A percentile compares a stretch with the other conserved stretches of the same genome.
These are phyloP conservation scores for Lathamus discolor DNA, from an alignment of 2,113 vertebrate genomes.

Conservation along the genomic window DNA sequence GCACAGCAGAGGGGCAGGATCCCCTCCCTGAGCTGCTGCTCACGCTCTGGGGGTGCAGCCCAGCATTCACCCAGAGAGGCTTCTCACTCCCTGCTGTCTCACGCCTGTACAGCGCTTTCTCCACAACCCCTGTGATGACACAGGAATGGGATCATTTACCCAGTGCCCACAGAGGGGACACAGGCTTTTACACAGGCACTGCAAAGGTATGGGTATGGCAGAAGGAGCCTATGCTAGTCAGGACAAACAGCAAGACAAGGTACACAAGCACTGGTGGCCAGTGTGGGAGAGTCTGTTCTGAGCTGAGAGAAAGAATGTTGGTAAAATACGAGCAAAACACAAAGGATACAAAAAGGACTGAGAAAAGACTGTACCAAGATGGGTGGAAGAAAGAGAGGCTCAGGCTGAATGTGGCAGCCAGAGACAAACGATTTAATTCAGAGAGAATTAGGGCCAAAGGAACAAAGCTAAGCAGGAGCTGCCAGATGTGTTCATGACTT, in stretches of 20 bases:
- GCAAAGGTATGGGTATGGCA: not conserved
- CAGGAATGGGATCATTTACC: not conserved
- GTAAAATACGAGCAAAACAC: not conserved
- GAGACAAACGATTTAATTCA: not conserved
- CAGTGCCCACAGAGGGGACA: not conserved
- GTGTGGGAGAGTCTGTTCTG: not conserved
- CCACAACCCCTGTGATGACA: not conserved
- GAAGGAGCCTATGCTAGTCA: not conserved
- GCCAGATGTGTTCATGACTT: not conserved
- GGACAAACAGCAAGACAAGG: not conserved
- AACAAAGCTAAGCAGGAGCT: not conserved
- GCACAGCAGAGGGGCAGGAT: not conserved
- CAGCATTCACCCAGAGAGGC: not conserved
- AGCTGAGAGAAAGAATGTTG: not conserved
- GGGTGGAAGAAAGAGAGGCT: not conserved
- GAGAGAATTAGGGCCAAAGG: not conserved
- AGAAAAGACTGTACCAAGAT: not conserved
- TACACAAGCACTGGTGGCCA: too few relatives aligned
- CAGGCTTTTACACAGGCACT: not conserved
- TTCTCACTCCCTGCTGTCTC: not conserved
- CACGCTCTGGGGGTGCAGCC: not conserved
- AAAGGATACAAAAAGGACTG: not conserved
- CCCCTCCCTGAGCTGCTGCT: not conserved
- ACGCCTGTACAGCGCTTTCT: accelerated
- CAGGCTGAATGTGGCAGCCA: not conserved